Evolutionary conservation across 2,113 vertebrate genomes (phyloP), one percentile per base, ranked within the genome.

Genomic region (Zosterops pallidus): DNA sequence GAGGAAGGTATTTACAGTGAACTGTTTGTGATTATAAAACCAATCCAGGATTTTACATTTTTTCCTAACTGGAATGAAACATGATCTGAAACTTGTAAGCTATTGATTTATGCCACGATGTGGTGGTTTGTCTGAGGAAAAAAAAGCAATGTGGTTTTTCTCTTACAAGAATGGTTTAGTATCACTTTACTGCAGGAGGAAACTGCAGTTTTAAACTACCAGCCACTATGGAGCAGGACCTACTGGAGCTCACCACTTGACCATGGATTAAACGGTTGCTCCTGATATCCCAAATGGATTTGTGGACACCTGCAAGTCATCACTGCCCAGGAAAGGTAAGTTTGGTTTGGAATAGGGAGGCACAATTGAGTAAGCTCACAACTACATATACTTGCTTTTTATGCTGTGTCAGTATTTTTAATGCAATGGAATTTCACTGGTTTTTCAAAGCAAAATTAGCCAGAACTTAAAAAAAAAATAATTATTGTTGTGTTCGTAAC

Each of bases 361-460:
- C 26, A 77, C 56, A 41, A n/a, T 0, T 47, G 35, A 10, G 2
- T 28, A 21, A 0, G 0, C 6, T 26, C 80, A 65, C 0, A 2
- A 24, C 59, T 25, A 64, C 29, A n/a, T 3, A 70, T 12, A 21
- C 28, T 50, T 55, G 29, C 31, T 77, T 60, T 57, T 59, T 42
- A 39, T 69, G 28, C 28, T 47, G 35, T 10, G 28, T 47, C 31
- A 57, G 29, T 57, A 69, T 47, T 84, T 75, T 59, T 47, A 67
- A 70, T 14, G 17, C 31, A 69, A 50, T 24, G 53, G 68, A 39
- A 78, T 21, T 16, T 59, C 9, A 78, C 24, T 39, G 12, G 11
- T 74, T 92, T 59, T 62, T 91, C 44, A 78, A 82, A 89, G 35
- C 15, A 85, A 67, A 78, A 62, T 24, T 25, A 55, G 11, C 16